These are phyloP conservation scores for Daubentonia madagascariensis DNA, from an alignment of 2,113 vertebrate species.

Conservation along the genomic window DNA sequence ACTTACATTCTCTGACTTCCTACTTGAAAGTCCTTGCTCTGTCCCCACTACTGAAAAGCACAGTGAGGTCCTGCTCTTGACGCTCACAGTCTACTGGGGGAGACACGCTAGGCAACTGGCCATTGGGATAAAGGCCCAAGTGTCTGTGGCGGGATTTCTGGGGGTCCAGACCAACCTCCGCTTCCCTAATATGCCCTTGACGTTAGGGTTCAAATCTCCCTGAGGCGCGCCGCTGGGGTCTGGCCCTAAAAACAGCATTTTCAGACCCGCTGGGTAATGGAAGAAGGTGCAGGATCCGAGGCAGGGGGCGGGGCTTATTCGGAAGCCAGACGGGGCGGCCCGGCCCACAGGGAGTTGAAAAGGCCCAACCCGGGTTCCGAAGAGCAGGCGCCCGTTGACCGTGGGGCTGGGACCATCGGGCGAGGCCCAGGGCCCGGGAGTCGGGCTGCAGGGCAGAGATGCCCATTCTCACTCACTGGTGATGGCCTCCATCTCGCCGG, in stretches of 20 bases:
- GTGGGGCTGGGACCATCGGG: rapidly evolving
- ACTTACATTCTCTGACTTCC: background rate
- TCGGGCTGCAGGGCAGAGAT: background rate
- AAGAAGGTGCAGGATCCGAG: no score
- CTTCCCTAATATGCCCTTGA: background rate
- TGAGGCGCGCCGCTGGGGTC: background rate
- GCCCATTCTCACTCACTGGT: constrained; percentile 63
- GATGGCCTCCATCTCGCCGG: constrained; percentile 70
- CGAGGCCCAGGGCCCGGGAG: no score
- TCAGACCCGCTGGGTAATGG: background rate
- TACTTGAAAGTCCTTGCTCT: background rate
- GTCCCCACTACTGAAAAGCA: background rate
- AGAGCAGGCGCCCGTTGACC: background rate
- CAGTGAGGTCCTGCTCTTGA: background rate
- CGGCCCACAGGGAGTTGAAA: background rate
- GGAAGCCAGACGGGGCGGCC: background rate
- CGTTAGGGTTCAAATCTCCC: background rate
- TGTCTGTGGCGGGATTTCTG: background rate
- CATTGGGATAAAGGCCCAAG: background rate
- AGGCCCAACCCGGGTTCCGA: background rate
- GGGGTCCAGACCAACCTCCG: background rate
- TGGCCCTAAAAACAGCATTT: background rate
- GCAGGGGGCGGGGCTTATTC: background rate
- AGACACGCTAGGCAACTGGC: background rate
- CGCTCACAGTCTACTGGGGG: background rate